phyloP scores from a whole-genome alignment of 2,888 invertebrate species.

The Sarcophaga variegata region DNA sequence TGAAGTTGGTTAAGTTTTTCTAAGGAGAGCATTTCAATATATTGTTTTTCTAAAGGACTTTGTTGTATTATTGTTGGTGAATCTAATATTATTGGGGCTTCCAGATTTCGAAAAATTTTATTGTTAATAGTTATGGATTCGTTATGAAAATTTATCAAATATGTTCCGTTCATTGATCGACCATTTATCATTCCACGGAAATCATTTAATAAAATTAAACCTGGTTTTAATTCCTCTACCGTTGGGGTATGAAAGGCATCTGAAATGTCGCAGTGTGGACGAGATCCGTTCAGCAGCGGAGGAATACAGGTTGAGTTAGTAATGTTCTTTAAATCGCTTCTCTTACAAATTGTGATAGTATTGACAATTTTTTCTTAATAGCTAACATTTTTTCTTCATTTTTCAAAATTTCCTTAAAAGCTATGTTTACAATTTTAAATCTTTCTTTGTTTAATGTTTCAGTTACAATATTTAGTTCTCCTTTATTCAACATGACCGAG shows the following conservation, averaged over 20 bases:
- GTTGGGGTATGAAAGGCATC: not conserved
- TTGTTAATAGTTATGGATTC: too few species aligned
- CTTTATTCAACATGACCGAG: too few species aligned
- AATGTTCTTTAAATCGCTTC: not conserved
- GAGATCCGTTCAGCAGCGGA: not conserved
- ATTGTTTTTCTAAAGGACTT: too few species aligned
- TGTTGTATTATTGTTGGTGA: too few species aligned
- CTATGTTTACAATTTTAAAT: not conserved
- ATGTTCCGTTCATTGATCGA: constrained; percentile 26
- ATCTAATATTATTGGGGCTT: too few species aligned
- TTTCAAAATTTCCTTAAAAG: too few species aligned
- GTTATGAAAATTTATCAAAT: too few species aligned
- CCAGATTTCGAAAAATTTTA: too few species aligned
- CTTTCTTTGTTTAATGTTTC: constrained; percentile 26
- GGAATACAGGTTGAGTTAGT: constrained; percentile 3
- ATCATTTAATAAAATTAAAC: constrained; percentile 32
- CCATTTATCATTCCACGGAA: constrained; percentile 28
- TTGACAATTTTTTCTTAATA: constrained; percentile 32
- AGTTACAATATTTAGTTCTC: constrained; percentile 12
- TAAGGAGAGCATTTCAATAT: too few species aligned
- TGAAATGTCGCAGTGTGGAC: not conserved
- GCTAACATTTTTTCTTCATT: not conserved
- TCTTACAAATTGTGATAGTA: constrained; percentile 24
- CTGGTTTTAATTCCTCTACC: not conserved
- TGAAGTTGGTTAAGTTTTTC: too few species aligned